A percentile compares a stretch with the other conserved stretches of the same genome.
Conservation (phyloP, 2,113 vertebrate genomes). For the Hippopotamus amphibius region DNA sequence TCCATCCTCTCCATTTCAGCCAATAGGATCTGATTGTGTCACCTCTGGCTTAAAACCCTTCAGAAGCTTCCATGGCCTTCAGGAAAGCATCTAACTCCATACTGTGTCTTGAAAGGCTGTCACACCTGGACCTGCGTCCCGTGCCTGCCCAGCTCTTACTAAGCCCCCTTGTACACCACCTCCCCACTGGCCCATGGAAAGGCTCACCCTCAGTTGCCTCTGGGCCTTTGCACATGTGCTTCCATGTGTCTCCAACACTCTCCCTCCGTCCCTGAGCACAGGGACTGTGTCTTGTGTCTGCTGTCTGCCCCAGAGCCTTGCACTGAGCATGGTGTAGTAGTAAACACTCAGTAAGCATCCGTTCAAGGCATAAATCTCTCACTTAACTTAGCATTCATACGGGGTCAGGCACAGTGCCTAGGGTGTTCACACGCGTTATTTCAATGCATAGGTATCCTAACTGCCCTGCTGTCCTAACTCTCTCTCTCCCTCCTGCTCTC, state of each 20-base stretch:
- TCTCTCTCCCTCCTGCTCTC: not conserved
- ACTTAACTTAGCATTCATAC: not conserved
- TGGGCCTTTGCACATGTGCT: accelerated
- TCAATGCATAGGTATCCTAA: not conserved
- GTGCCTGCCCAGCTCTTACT: accelerated
- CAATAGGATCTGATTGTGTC: not conserved
- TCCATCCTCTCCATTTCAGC: not conserved
- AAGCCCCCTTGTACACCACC: not conserved
- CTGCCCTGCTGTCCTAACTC: too few relatives aligned
- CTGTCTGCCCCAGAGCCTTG: not conserved
- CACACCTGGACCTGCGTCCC: not conserved
- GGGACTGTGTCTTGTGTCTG: not conserved
- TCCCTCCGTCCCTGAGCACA: not conserved
- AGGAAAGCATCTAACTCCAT: not conserved
- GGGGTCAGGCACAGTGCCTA: too few relatives aligned
- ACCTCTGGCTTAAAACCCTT: not conserved
- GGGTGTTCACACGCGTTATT: accelerated
- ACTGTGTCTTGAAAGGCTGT: not conserved
- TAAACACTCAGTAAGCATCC: too few relatives aligned
- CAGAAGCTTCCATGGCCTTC: not conserved
- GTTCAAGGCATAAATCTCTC: too few relatives aligned
- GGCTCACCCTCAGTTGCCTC: too few relatives aligned
- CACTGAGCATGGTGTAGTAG: not conserved
- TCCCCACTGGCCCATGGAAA: not conserved
- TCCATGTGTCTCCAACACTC: not conserved